phyloP scores from a whole-genome alignment of 1,140 invertebrate species.

The Zophobas atratus region DNA sequence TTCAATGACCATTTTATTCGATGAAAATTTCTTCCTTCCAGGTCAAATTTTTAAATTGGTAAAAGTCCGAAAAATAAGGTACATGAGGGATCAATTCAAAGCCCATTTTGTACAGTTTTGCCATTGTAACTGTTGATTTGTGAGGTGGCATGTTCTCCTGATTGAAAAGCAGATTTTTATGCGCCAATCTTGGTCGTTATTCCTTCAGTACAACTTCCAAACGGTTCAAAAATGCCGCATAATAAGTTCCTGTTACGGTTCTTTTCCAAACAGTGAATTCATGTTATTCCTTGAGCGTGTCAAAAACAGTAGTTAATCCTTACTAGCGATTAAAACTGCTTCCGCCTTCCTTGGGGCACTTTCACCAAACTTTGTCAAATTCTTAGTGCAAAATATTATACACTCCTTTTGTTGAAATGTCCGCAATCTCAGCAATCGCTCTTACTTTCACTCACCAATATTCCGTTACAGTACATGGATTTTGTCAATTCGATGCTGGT shows the following conservation, averaged over 20 bases:
- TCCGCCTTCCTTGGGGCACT: not conserved
- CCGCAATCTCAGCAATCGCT: not conserved
- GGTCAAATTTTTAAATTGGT: too few relatives aligned
- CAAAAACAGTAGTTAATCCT: constrained; percentile 62
- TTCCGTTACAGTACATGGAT: not conserved
- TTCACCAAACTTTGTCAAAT: not conserved
- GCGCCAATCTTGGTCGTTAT: constrained; percentile 54
- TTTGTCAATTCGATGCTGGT: not conserved
- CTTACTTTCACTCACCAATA: not conserved
- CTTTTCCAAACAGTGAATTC: constrained; percentile 43
- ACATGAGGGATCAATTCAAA: not conserved
- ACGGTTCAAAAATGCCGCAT: constrained; percentile 52
- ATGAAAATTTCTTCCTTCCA: too few relatives aligned
- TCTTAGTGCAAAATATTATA: too few relatives aligned
- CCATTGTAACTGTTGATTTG: not conserved
- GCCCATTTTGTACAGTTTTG: too few relatives aligned
- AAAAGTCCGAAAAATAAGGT: too few relatives aligned
- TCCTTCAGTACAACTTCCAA: constrained; percentile 56
- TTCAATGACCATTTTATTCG: too few relatives aligned
- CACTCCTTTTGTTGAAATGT: too few relatives aligned
- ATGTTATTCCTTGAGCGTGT: constrained; percentile 56
- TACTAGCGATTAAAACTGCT: constrained; percentile 39
- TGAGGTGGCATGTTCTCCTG: not conserved
- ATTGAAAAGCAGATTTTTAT: constrained; percentile 61
- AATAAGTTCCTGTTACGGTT: constrained; percentile 54